Conservation (phyloP, 2,797 vertebrate species). For the Bradypodion ventrale region DNA sequence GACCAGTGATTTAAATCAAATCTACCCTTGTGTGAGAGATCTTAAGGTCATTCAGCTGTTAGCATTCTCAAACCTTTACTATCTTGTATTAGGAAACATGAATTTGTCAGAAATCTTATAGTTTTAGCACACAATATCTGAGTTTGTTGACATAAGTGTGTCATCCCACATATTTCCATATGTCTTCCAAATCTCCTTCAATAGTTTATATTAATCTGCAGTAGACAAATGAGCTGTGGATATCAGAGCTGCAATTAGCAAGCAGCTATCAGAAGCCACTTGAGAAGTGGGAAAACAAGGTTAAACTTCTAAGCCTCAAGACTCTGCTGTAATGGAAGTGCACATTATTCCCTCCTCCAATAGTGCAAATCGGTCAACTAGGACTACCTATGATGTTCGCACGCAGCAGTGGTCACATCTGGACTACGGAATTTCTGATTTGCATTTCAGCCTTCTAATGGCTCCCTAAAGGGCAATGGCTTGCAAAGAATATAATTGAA, state of each 20-base stretch:
- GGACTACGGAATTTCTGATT: not conserved
- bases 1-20: no score
- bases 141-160: no score
- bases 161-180: no score
- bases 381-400: no score
- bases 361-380: not conserved
- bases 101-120: no score
- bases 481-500: not conserved
- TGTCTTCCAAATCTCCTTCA: not conserved
- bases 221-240: not conserved
- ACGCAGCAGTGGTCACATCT: not conserved
- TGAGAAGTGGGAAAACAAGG: not conserved
- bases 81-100: no score
- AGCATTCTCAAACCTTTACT: no score
- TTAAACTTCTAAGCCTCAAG: no score
- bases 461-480: not conserved
- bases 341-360: not conserved
- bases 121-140: no score
- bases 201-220: no score
- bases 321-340: not conserved
- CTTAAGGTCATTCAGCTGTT: no score
- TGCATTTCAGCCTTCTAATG: not conserved
- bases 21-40: no score
- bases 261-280: not conserved
- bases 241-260: not conserved